Percentiles rank a stretch among this genome's conserved stretches.
These are phyloP conservation scores for Lampropteryx suffumata DNA, from an alignment of 2,888 invertebrate genomes.

Conservation along the genomic window DNA sequence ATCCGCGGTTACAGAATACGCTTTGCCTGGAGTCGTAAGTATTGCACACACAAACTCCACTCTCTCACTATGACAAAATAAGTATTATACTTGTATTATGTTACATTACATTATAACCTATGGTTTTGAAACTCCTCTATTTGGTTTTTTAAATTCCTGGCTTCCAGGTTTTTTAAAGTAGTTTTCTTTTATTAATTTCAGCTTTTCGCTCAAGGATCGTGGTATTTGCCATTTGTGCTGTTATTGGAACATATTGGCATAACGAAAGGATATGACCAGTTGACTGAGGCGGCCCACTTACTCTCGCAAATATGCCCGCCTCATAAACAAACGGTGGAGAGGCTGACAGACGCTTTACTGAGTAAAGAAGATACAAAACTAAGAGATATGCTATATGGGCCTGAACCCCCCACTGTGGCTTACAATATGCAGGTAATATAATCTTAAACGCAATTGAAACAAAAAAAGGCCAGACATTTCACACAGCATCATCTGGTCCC, in stretches of 20 bases:
- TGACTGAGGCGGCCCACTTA: constrained; percentile 92
- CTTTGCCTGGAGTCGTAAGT: constrained; percentile 94
- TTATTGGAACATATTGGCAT: constrained; percentile 95
- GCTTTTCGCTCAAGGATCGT: constrained; percentile 92
- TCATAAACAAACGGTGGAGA: constrained; percentile 84
- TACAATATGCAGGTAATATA: constrained; percentile 71
- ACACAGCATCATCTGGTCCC: no score
- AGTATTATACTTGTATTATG: no score
- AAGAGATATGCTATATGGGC: constrained; percentile 74
- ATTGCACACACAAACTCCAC: constrained; percentile 7
- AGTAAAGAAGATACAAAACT: constrained; percentile 70
- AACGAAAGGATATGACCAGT: constrained; percentile 88
- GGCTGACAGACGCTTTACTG: constrained; percentile 70
- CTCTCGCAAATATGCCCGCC: constrained; percentile 92
- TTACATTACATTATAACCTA: neutral
- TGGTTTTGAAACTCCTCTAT: neutral
- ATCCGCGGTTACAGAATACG: constrained; percentile 94
- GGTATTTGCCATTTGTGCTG: constrained; percentile 91
- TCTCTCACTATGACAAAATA: neutral
- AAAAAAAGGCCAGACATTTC: no score
- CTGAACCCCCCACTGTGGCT: constrained; percentile 74
- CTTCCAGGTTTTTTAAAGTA: neutral
- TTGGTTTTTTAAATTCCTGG: no score
- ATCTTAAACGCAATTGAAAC: neutral
- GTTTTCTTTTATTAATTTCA: constrained; percentile 51